These are phyloP conservation scores for Otolemur garnettii DNA, from an alignment of 2,113 vertebrate genomes.

Conservation along the genomic window DNA sequence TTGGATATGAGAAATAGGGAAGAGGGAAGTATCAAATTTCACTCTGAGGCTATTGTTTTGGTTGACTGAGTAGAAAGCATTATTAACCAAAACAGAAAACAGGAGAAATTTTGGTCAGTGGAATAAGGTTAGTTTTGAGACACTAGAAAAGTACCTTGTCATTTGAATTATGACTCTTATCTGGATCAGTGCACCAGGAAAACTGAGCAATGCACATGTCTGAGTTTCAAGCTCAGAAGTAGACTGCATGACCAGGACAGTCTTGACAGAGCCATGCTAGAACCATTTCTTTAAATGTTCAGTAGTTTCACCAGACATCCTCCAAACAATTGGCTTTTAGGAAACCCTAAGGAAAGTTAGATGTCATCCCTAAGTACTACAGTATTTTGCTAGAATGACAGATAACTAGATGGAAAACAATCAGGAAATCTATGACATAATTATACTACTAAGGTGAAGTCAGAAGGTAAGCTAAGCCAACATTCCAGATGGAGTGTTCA, in stretches of 20 bases:
- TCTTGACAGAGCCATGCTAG: not conserved
- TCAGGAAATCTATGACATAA: not conserved
- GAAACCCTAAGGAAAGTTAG: not conserved
- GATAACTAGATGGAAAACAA: conserved; percentile 22
- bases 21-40: conserved; percentile 35
- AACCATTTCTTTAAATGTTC: not conserved
- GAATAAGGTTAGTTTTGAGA: not conserved
- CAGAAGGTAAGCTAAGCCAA: not conserved
- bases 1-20: not conserved
- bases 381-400: conserved; percentile 15
- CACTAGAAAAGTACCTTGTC: not conserved
- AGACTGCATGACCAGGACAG: not conserved
- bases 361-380: not conserved
- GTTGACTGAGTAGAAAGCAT: conserved; percentile 20
- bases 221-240: not conserved
- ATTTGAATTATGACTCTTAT: conserved; percentile 54
- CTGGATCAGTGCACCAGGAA: conserved; percentile 18
- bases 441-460: not conserved
- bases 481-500: not conserved
- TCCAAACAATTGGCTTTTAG: conserved; percentile 17
- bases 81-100: conserved; percentile 21
- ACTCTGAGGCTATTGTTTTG: conserved; percentile 32
- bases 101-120: not conserved
- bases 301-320: conserved; percentile 14
- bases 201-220: not conserved